Evolutionary conservation across 1,140 invertebrate genomes (phyloP).

Genomic region (Brachionus paranguensis): DNA sequence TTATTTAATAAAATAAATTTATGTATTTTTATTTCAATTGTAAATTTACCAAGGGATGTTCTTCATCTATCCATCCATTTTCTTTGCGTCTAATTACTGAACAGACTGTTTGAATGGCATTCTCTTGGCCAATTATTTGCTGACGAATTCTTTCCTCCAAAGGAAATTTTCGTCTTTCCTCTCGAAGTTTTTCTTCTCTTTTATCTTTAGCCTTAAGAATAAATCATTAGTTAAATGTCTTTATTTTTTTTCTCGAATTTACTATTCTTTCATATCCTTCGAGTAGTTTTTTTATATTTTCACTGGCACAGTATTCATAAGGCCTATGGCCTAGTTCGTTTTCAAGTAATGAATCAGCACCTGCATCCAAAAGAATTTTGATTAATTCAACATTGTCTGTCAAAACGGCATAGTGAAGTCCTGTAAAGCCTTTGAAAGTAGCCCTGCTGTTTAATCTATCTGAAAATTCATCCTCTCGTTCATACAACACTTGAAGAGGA

Average conservation of each 20-base stretch:
- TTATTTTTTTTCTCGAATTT: neutral
- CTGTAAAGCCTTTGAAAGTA: conserved; percentile 74
- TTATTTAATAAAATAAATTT: neutral
- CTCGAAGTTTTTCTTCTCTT: conserved; percentile 63
- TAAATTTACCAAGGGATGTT: conserved; percentile 71
- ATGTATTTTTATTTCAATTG: neutral
- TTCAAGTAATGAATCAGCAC: conserved; percentile 59
- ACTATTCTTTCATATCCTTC: conserved; percentile 52
- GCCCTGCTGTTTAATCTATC: conserved; percentile 67
- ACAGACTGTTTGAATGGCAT: conserved; percentile 75
- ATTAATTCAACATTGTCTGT: conserved; percentile 64
- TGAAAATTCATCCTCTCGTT: conserved; percentile 73
- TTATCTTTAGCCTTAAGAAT: conserved; percentile 54
- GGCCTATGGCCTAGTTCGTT: conserved; percentile 73
- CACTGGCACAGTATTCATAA: conserved; percentile 64
- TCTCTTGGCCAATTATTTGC: conserved; percentile 80
- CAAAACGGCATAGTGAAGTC: conserved; percentile 80
- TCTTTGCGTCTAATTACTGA: conserved; percentile 81
- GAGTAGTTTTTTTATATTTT: conserved; percentile 55
- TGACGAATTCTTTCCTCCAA: conserved; percentile 77
- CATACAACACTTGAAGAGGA: conserved; percentile 64
- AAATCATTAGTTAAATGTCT: neutral
- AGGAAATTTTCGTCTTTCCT: conserved; percentile 76
- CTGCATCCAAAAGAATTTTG: conserved; percentile 54
- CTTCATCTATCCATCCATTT: conserved; percentile 80